Base-by-base conservation (phyloP, 2,113 vertebrate genomes). In the Mesocricetus auratus region DNA sequence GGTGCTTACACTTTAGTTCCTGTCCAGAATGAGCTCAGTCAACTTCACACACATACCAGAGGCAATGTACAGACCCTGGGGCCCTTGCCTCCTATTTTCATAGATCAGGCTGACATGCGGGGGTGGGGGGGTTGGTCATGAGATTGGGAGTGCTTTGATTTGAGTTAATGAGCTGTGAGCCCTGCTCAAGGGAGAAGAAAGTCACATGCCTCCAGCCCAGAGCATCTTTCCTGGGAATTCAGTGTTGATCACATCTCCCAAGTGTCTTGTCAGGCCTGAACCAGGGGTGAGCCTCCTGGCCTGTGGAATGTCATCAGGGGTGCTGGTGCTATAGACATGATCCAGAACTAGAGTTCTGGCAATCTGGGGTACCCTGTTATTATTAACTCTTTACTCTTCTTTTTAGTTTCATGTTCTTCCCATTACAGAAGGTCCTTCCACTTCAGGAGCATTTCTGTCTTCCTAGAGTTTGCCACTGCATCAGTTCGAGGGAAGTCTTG, bases 61-160 rank as follows among this genome's bases (percentile, higher is more conserved):
- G 12, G 15, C 5, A 13, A 26, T 12, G 10, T 19, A 45, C 33
- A 26, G 4, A 50, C 0, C 13, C 24, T 15, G 2, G 9, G 12
- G 24, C 12, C 9, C 12, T 56, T 31, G 45, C 26, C 5, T 29
- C 17, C 1, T 36, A 0, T 64, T 78, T 81, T 87, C 0, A 8
- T 89, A 89, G 93, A 36, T 29, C 77, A 69, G 0, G 0, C 24
- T 86, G 68, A 47, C 7, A 4, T 33, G n/a, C 15, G 3, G 56
- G 47, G 68, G n/a, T n/a, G n/a, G n/a, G n/a, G 73, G 88, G 47
- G n/a, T 58, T 5, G 3, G 29, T 1, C 2, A 21, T 22, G 56
- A 64, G 16, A 10, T 3, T 0, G 8, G 26, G 16, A 29, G 17
- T 0, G 1, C 31, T n/a, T 13, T 5, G 19, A 66, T 21, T n/a